phyloP scores from a whole-genome alignment of 2,797 vertebrate species.

The Hoplostethus atlanticus region DNA sequence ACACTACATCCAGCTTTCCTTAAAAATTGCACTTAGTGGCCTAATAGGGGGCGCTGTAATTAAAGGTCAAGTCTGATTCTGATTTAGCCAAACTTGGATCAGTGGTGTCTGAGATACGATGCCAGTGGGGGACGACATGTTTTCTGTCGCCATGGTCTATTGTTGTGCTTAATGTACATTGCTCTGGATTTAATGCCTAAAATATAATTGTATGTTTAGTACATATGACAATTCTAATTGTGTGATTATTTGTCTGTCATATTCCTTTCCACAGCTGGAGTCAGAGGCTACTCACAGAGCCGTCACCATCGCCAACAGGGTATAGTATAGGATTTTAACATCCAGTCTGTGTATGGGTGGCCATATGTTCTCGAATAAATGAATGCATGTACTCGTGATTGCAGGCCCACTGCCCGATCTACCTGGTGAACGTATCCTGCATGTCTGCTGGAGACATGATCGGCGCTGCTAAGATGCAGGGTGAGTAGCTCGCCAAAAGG shows the following conservation, averaged over 20 bases:
- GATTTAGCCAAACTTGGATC: too few species aligned
- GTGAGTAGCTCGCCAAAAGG: constrained; percentile 58
- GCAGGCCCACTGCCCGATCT: constrained; percentile 88
- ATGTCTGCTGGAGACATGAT: constrained; percentile 92
- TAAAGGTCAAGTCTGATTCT: too few species aligned
- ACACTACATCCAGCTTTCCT: too few species aligned
- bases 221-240: constrained; percentile 3
- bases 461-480: constrained; percentile 91
- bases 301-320: constrained; percentile 90
- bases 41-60: too few species aligned
- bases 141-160: too few species aligned
- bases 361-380: background rate
- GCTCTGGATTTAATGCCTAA: background rate
- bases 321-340: constrained; percentile 66
- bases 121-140: too few species aligned
- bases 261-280: constrained; percentile 85
- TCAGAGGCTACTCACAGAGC: constrained; percentile 94
- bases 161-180: too few species aligned
- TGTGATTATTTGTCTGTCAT: constrained; percentile 13
- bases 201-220: background rate
- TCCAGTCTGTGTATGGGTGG: constrained; percentile 2
- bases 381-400: constrained; percentile 1
- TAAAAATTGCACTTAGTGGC: too few species aligned
- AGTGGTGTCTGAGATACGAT: too few species aligned
- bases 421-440: constrained; percentile 94